Conservation (phyloP, 1,140 invertebrate species). For the Coelopa frigida region DNA sequence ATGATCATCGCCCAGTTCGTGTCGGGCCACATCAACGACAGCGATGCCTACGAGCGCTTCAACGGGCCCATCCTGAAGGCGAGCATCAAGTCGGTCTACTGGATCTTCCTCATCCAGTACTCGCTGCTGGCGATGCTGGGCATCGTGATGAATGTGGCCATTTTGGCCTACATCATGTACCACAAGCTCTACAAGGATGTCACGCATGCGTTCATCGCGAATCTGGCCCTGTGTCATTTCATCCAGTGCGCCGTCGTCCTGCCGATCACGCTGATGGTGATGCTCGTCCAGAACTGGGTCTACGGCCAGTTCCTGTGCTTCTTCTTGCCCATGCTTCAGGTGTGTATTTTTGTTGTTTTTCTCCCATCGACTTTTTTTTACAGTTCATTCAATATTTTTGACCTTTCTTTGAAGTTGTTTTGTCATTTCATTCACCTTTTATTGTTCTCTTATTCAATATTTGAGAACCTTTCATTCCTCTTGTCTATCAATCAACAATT, state of each 20-base stretch:
- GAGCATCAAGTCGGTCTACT: conserved; percentile 52
- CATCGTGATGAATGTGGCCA: conserved; percentile 51
- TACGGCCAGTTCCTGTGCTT: conserved; percentile 68
- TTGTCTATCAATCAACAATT: no score
- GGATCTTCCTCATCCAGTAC: conserved; percentile 59
- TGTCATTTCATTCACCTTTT: no score
- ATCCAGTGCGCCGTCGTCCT: conserved; percentile 60
- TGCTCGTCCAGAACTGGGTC: conserved; percentile 67
- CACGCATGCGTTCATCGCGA: conserved; percentile 60
- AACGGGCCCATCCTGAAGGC: conserved; percentile 38
- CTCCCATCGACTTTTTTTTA: no score
- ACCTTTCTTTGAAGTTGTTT: no score
- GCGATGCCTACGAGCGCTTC: conserved; percentile 28
- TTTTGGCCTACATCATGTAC: conserved; percentile 54
- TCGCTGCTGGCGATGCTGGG: conserved; percentile 52
- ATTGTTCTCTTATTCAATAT: no score
- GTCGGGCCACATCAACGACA: conserved; percentile 29
- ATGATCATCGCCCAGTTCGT: conserved; percentile 32
- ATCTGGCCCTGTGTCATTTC: conserved; percentile 60
- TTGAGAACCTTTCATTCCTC: no score
- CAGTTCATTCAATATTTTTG: no score
- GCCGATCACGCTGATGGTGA: conserved; percentile 59
- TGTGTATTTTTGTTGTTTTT: no score
- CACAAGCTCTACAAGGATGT: conserved; percentile 56
- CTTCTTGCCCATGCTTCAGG: conserved; percentile 67